A percentile compares a stretch with the other conserved stretches of the same genome.
Evolutionary conservation across 2,888 invertebrate species (phyloP).

Genomic region (Melinopterus prodromus): DNA sequence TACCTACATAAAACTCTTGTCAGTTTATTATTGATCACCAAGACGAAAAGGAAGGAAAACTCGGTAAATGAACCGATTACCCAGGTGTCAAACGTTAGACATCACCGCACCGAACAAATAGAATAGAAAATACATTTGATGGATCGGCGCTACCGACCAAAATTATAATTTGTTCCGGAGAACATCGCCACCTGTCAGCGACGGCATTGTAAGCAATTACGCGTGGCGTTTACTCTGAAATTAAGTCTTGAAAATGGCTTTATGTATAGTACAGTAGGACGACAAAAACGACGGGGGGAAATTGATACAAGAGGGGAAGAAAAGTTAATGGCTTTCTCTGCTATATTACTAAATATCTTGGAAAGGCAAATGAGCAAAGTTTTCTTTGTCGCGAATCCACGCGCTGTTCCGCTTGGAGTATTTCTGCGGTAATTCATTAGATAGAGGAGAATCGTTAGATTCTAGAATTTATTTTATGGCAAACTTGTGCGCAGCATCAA

Average conservation of each 20-base stretch:
- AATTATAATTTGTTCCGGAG: neutral
- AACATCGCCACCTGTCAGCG: neutral
- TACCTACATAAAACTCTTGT: neutral
- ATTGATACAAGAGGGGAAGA: neutral
- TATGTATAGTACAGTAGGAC: neutral
- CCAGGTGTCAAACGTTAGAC: neutral
- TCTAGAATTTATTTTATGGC: too few relatives aligned
- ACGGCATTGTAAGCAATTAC: slow-evolving; percentile 4
- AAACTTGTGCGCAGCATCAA: too few relatives aligned
- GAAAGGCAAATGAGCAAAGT: neutral
- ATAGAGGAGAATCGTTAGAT: neutral
- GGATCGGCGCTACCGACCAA: neutral
- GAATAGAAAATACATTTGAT: neutral
- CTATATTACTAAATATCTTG: neutral
- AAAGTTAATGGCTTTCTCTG: neutral
- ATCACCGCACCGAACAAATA: neutral
- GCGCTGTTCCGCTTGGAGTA: neutral
- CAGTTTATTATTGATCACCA: neutral
- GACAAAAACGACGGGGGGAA: neutral
- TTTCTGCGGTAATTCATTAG: neutral
- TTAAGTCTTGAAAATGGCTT: neutral
- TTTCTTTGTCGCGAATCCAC: neutral
- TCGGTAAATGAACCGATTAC: slow-evolving; percentile 4
- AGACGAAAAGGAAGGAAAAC: neutral
- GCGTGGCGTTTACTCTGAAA: neutral